Evolutionary conservation across 2,797 vertebrate species (phyloP).

Genomic region (Crax fasciolata): DNA sequence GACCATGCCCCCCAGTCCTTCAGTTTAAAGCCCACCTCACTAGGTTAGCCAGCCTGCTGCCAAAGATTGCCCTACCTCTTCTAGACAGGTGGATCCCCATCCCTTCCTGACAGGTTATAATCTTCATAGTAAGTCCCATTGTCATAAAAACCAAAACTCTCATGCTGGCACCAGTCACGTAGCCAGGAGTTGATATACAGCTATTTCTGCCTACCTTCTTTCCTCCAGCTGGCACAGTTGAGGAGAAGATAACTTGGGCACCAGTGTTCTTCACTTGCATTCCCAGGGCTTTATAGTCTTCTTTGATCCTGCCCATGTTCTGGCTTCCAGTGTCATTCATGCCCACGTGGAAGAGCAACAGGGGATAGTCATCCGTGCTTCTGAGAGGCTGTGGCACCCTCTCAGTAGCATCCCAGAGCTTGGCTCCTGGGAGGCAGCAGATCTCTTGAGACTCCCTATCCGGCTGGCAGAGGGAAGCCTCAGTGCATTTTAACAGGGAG

Average conservation of each 20-base stretch:
- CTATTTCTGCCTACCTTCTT: not conserved
- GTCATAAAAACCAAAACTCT: not conserved
- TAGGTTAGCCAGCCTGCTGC: not conserved
- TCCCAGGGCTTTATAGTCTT: not conserved
- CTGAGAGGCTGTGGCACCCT: not conserved
- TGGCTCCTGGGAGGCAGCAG: not conserved
- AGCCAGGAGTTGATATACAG: not conserved
- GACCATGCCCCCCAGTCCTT: not conserved
- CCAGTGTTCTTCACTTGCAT: not conserved
- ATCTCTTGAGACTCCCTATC: not conserved
- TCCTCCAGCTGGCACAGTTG: not conserved
- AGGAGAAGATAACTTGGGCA: not conserved
- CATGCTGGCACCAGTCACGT: not conserved
- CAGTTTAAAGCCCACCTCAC: not conserved
- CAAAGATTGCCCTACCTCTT: not conserved
- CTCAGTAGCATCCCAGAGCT: not conserved
- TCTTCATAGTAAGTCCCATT: not conserved
- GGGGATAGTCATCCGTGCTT: not conserved
- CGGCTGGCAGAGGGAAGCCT: not conserved
- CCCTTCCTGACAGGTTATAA: not conserved
- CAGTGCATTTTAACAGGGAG: not conserved
- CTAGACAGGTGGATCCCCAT: not conserved
- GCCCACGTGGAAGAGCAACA: not conserved
- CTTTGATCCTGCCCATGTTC: not conserved
- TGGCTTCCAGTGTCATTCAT: not conserved